Conservation (phyloP, 1,140 invertebrate species). For the Lordiphosa mommai region DNA sequence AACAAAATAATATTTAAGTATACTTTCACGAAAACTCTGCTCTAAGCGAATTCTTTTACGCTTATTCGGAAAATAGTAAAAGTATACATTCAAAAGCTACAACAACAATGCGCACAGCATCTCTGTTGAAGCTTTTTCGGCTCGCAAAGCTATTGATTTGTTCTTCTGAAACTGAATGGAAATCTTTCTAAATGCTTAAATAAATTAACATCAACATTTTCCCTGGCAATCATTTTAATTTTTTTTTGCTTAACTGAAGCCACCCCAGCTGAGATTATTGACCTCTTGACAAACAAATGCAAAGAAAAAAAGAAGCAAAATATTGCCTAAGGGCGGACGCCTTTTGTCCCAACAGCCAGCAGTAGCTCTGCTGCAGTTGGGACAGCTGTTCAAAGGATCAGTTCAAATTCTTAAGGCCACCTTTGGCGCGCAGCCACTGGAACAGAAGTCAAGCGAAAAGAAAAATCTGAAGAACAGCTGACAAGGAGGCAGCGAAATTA, state of each 20-base stretch:
- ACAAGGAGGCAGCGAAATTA: slow-evolving; percentile 45
- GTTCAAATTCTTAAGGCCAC: slow-evolving; percentile 45
- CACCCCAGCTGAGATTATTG: slow-evolving; percentile 64
- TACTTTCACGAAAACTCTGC: too few species aligned
- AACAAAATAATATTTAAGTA: too few species aligned
- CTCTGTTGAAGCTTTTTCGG: too few species aligned
- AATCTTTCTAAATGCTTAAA: background rate
- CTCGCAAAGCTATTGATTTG: too few species aligned
- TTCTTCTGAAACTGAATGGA: background rate
- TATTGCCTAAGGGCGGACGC: slow-evolving; percentile 17
- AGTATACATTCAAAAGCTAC: too few species aligned
- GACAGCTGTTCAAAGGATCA: slow-evolving; percentile 37
- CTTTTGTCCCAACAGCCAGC: slow-evolving; percentile 28
- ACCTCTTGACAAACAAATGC: slow-evolving; percentile 55
- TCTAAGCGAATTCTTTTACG: too few species aligned
- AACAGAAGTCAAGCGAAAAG: slow-evolving; percentile 21
- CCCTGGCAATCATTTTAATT: background rate
- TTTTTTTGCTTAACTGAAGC: slow-evolving; percentile 25
- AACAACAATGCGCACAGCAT: too few species aligned
- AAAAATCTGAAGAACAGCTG: slow-evolving; percentile 69
- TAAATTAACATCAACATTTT: too few species aligned
- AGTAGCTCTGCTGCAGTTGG: slow-evolving; percentile 9
- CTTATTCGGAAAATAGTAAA: too few species aligned
- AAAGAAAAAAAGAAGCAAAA: slow-evolving; percentile 16
- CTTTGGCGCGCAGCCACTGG: slow-evolving; percentile 26